These are phyloP conservation scores for Drosophila austrosaltans DNA, from an alignment of 2,888 invertebrate species.

Conservation along the genomic window DNA sequence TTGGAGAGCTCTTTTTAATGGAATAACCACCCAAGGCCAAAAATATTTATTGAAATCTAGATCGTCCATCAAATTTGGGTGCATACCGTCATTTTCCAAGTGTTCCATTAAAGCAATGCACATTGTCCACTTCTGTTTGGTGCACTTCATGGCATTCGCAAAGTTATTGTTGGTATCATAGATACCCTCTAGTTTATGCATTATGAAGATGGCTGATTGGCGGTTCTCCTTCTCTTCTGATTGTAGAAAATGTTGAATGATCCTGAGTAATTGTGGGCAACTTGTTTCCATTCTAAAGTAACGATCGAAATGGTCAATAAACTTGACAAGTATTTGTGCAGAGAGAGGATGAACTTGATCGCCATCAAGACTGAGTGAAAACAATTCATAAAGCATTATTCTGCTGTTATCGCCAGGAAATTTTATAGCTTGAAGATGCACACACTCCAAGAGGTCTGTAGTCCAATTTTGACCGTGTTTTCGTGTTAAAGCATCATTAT, in stretches of 20 bases:
- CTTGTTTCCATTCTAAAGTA: too few species aligned
- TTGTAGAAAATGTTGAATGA: background rate
- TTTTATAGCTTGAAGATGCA: background rate
- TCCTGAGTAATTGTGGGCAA: too few species aligned
- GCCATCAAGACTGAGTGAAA: too few species aligned
- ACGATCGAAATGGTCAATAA: background rate
- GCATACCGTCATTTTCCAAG: background rate
- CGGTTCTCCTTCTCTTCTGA: background rate
- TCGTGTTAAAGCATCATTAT: too few species aligned
- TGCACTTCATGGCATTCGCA: background rate
- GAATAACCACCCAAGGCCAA: background rate
- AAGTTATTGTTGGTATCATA: background rate
- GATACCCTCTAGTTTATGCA: background rate
- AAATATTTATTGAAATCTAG: background rate
- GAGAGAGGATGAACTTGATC: background rate
- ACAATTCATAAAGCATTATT: too few species aligned
- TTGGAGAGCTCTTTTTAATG: background rate
- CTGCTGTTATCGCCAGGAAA: background rate
- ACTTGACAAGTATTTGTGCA: background rate
- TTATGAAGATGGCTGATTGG: background rate
- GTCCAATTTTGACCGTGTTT: too few species aligned
- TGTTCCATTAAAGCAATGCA: background rate
- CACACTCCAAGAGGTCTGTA: background rate
- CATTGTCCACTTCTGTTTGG: background rate
- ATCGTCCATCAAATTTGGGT: too few species aligned